A percentile compares a stretch with the other conserved stretches of the same genome.
These are phyloP conservation scores for Monopis laevigella DNA, from an alignment of 2,888 invertebrate species.

Conservation along the genomic window DNA sequence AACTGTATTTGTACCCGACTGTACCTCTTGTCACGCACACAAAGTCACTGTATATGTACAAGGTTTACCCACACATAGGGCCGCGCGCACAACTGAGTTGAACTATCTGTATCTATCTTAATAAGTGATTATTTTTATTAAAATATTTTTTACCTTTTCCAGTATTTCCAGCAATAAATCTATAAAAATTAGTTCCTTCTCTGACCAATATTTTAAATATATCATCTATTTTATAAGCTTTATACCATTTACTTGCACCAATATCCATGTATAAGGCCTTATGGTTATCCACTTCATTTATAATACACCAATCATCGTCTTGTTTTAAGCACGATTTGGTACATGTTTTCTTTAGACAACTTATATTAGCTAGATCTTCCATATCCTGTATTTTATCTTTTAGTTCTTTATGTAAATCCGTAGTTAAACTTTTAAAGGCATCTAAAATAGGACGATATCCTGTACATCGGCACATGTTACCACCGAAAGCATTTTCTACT, in stretches of 20 bases:
- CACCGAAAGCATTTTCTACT: slow-evolving; percentile 78
- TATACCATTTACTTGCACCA: slow-evolving; percentile 60
- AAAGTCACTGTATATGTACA: too few species aligned
- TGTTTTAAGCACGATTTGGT: slow-evolving; percentile 4
- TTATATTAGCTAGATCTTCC: slow-evolving; percentile 43
- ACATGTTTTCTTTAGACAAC: slow-evolving; percentile 32
- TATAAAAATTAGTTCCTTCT: slow-evolving; percentile 55
- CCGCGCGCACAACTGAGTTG: too few species aligned
- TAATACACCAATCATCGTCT: slow-evolving; percentile 37
- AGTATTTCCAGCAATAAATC: slow-evolving; percentile 78
- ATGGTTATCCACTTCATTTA: slow-evolving; percentile 26
- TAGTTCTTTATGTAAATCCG: slow-evolving; percentile 61
- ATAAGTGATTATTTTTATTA: too few species aligned
- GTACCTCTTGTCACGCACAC: too few species aligned
- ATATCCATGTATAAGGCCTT: slow-evolving; percentile 35
- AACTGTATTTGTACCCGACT: too few species aligned
- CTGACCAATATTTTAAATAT: slow-evolving; percentile 63
- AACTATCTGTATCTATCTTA: too few species aligned
- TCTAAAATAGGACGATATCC: slow-evolving; percentile 83
- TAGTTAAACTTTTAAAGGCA: slow-evolving; percentile 79
- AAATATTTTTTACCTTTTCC: slow-evolving; percentile 77
- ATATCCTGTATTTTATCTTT: slow-evolving; percentile 54
- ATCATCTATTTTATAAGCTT: slow-evolving; percentile 62
- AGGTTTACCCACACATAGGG: too few species aligned
- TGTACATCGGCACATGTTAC: slow-evolving; percentile 83